Conservation (phyloP, 2,888 invertebrate species). For the Ceraclea dissimilis region DNA sequence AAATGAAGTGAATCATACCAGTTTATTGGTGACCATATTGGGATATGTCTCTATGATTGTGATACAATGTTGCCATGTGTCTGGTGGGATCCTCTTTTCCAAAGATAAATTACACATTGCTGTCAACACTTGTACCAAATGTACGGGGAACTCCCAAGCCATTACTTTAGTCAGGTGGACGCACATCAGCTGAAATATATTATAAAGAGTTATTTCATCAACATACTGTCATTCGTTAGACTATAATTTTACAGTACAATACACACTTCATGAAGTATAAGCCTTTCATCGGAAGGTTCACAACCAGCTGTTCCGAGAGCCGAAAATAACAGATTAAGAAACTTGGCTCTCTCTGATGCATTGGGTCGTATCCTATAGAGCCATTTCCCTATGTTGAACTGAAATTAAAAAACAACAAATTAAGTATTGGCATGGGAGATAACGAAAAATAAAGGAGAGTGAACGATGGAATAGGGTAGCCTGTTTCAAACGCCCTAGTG, state of each 20-base stretch:
- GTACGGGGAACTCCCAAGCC: slow-evolving; percentile 24
- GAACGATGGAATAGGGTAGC: no score
- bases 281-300: slow-evolving; percentile 16
- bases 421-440: no score
- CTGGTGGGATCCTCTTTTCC: slow-evolving; percentile 23
- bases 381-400: slow-evolving; percentile 23
- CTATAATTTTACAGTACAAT: no score
- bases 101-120: slow-evolving; percentile 16
- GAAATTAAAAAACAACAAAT: background rate
- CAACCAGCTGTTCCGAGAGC: slow-evolving; percentile 18
- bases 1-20: no score
- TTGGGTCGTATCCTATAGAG: slow-evolving; percentile 17
- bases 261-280: slow-evolving; percentile 21
- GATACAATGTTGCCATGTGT: slow-evolving; percentile 24
- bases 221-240: no score
- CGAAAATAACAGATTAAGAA: slow-evolving; percentile 17
- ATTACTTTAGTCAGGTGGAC: slow-evolving; percentile 21
- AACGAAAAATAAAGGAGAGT: no score
- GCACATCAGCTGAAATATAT: slow-evolving; percentile 22
- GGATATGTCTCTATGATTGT: slow-evolving; percentile 25
- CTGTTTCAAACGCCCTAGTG: no score
- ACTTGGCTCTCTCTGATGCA: slow-evolving; percentile 13
- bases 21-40: slow-evolving; percentile 16
- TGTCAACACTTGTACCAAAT: slow-evolving; percentile 20
- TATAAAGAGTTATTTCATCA: background rate